Evolutionary conservation across 2,797 vertebrate species (phyloP).

Genomic region (Cirrhinus molitorella): DNA sequence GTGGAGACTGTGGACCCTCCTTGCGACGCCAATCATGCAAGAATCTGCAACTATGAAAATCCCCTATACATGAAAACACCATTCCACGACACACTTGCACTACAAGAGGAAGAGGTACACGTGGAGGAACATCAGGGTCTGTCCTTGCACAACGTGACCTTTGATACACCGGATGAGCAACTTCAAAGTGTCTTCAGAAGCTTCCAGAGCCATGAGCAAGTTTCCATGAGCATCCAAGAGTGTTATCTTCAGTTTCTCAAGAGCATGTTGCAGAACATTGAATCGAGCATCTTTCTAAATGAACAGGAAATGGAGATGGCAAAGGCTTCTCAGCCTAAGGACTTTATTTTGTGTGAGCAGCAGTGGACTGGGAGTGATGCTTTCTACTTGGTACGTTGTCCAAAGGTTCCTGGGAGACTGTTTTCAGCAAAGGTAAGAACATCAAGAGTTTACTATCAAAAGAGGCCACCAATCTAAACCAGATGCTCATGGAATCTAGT

Average conservation of each 20-base stretch:
- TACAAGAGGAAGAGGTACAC: constrained; percentile 30
- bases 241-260: constrained; percentile 74
- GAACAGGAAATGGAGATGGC: constrained; percentile 25
- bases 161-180: constrained; percentile 68
- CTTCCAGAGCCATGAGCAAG: constrained; percentile 61
- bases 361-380: constrained; percentile 66
- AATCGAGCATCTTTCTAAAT: constrained; percentile 61
- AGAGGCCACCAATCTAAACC: background rate
- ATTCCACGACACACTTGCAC: constrained; percentile 27
- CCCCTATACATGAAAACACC: constrained; percentile 71
- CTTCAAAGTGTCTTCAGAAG: constrained; percentile 67
- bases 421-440: constrained; percentile 80
- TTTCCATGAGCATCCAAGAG: constrained; percentile 71
- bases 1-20: background rate
- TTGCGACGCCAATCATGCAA: constrained; percentile 24
- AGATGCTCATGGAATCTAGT: background rate
- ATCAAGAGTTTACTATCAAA: background rate
- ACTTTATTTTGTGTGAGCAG: constrained; percentile 69
- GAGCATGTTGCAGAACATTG: constrained; percentile 61
- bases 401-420: constrained; percentile 65
- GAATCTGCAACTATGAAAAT: constrained; percentile 69
- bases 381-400: constrained; percentile 75
- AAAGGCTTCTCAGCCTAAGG: constrained; percentile 65
- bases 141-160: constrained; percentile 69
- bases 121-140: constrained; percentile 28